These are phyloP conservation scores for Patella ulyssiponensis DNA, from an alignment of 2,888 invertebrate species.

Conservation along the genomic window DNA sequence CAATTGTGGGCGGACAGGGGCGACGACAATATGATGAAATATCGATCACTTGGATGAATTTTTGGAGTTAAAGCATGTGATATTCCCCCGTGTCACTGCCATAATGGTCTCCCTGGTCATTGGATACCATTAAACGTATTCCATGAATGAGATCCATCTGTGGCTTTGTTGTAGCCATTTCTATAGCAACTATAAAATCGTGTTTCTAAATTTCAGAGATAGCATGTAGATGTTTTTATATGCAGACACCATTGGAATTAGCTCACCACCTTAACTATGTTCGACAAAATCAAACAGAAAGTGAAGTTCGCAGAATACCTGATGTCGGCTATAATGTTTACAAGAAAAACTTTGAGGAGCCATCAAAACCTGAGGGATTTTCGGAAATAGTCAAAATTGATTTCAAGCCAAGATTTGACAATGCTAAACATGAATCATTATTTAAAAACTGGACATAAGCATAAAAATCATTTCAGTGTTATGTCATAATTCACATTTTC, in stretches of 20 bases:
- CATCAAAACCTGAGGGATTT: constrained; percentile 62
- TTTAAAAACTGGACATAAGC: constrained; percentile 62
- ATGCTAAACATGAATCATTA: constrained; percentile 49
- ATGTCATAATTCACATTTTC: no score
- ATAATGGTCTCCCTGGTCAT: no score
- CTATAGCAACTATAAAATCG: neutral
- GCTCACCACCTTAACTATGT: constrained; percentile 67
- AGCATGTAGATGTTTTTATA: constrained; percentile 62
- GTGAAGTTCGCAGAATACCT: constrained; percentile 63
- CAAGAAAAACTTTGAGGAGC: constrained; percentile 64
- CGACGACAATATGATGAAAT: no score
- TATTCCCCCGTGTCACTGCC: no score
- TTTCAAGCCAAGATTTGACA: constrained; percentile 60
- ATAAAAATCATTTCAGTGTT: no score
- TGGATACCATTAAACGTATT: no score
- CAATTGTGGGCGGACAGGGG: no score
- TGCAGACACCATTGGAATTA: constrained; percentile 62
- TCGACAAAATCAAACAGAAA: constrained; percentile 63
- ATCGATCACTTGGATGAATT: no score
- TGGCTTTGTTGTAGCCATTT: no score
- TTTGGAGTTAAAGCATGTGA: no score
- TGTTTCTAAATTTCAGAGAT: constrained; percentile 46
- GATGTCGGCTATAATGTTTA: constrained; percentile 68
- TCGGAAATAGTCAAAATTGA: constrained; percentile 57
- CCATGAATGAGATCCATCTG: no score